A percentile compares a stretch with the other conserved stretches of the same genome.
Evolutionary conservation across 2,797 vertebrate species (phyloP).

Genomic region (Eremophila alpestris): DNA sequence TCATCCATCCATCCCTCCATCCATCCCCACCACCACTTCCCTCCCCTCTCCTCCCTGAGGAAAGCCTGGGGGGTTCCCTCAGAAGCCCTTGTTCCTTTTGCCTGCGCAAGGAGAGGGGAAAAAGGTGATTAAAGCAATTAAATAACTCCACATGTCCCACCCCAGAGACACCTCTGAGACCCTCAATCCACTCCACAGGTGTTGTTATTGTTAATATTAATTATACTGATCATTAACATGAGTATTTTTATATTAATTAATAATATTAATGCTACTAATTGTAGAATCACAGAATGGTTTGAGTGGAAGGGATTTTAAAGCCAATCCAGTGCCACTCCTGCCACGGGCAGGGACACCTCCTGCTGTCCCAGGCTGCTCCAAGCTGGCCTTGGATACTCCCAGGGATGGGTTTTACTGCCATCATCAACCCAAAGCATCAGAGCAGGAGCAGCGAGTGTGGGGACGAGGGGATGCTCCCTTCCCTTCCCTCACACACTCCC

Average conservation of each 20-base stretch:
- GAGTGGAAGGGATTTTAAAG: background rate
- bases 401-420: background rate
- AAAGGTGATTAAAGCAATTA: background rate
- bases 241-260: background rate
- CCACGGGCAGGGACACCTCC: background rate
- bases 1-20: too few relatives aligned
- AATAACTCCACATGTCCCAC: background rate
- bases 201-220: background rate
- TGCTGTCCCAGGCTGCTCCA: background rate
- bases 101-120: too few relatives aligned
- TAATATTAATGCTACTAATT: too few relatives aligned
- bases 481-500: background rate
- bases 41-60: background rate
- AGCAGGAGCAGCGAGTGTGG: background rate
- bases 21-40: background rate
- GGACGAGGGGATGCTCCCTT: background rate
- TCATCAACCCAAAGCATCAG: fast-evolving
- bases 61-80: too few relatives aligned
- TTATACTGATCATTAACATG: background rate
- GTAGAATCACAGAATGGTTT: background rate
- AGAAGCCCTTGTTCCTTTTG: background rate
- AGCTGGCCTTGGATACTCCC: background rate
- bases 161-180: background rate
- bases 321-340: fast-evolving
- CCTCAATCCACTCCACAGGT: fast-evolving